Evolutionary conservation across 2,113 vertebrate genomes (phyloP).

Genomic region (Prunella fulvescens): DNA sequence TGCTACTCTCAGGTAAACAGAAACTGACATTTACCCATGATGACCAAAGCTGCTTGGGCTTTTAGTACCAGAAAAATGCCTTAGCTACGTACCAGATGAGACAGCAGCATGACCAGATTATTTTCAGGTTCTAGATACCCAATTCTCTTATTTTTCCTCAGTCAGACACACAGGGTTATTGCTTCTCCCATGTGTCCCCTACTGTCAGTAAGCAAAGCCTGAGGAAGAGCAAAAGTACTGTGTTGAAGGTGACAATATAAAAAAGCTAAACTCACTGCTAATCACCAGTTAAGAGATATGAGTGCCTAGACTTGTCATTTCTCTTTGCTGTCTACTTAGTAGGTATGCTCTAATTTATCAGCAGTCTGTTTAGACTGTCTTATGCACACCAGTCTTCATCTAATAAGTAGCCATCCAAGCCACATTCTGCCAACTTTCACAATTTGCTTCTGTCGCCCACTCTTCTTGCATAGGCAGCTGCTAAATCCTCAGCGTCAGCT

Average conservation of each 20-base stretch:
- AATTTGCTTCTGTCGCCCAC: slow-evolving; percentile 47
- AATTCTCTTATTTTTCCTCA: not conserved
- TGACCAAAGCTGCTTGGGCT: not conserved
- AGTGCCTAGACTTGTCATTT: not conserved
- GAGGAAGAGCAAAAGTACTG: not conserved
- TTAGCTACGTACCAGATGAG: accelerated
- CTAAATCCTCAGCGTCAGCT: slow-evolving; percentile 26
- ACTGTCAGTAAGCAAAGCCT: not conserved
- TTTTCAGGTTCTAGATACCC: not conserved
- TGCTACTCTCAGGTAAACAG: not conserved
- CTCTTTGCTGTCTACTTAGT: not conserved
- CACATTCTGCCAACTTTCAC: slow-evolving; percentile 38
- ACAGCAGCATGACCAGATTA: not conserved
- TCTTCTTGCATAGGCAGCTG: slow-evolving; percentile 59
- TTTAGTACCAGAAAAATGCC: not conserved
- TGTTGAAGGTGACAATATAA: not conserved
- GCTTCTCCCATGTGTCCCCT: not conserved
- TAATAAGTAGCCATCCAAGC: slow-evolving; percentile 49
- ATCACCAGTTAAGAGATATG: not conserved
- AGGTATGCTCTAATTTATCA: not conserved
- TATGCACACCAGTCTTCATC: not conserved
- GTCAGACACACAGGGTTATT: not conserved
- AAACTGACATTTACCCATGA: not conserved
- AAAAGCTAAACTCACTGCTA: not conserved
- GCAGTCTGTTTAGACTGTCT: slow-evolving; percentile 37